phyloP scores from a whole-genome alignment of 2,113 vertebrate genomes.

The Pitta sordida region DNA sequence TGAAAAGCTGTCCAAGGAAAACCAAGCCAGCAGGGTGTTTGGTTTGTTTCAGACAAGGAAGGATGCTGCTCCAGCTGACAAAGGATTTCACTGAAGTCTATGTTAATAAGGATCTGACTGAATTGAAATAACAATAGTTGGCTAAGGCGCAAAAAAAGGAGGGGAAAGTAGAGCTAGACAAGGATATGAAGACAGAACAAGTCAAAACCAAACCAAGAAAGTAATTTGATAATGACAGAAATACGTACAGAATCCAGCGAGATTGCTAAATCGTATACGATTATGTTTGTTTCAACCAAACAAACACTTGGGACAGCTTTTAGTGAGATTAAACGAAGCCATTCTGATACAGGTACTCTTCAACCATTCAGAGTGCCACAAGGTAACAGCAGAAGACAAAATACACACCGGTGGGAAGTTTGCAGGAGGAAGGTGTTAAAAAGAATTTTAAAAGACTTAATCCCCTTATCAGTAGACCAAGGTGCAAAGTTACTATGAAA shows the following conservation, averaged over 20 bases:
- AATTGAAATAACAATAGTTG: not conserved
- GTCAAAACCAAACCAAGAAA: not conserved
- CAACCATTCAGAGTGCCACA: not conserved
- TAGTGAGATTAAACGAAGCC: not conserved
- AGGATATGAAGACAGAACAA: too few species aligned
- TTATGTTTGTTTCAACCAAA: not conserved
- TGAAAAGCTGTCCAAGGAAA: not conserved
- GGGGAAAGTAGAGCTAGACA: not conserved
- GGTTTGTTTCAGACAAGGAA: not conserved
- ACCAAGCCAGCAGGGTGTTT: not conserved
- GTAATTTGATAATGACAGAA: not conserved
- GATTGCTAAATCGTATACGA: not conserved
- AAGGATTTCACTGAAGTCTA: not conserved
- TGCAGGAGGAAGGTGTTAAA: not conserved
- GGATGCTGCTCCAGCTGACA: not conserved
- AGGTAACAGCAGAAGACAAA: not conserved
- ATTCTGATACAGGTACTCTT: not conserved
- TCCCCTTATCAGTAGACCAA: not conserved
- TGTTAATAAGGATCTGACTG: not conserved
- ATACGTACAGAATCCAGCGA: not conserved
- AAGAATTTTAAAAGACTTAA: not conserved
- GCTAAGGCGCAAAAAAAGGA: not conserved
- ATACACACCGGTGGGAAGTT: not conserved
- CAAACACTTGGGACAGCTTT: not conserved
- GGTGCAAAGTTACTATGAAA: not conserved